Percentiles rank a stretch among this genome's conserved stretches.
Evolutionary conservation across 1,140 invertebrate species (phyloP).

Genomic region (Cryptotermes secundus): DNA sequence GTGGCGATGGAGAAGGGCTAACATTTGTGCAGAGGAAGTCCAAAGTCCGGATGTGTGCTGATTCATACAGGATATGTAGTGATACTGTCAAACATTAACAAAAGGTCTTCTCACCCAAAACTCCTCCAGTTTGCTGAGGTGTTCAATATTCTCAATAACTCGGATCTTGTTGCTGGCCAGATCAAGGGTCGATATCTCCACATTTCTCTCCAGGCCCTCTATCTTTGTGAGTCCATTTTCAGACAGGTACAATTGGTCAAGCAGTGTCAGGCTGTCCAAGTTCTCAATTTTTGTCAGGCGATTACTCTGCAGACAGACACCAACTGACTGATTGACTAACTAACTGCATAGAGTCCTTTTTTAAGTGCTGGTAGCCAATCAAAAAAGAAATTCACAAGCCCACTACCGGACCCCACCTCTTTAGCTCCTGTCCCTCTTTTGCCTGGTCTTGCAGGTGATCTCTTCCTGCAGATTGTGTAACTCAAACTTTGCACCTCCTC

Average conservation of each 20-base stretch:
- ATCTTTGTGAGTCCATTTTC: slow-evolving; percentile 87
- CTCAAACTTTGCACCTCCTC: too few relatives aligned
- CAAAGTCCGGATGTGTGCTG: background rate
- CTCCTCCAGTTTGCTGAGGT: slow-evolving; percentile 79
- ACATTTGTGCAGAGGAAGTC: background rate
- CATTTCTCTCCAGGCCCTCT: slow-evolving; percentile 70
- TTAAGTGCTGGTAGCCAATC: too few relatives aligned
- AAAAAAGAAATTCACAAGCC: too few relatives aligned
- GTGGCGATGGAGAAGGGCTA: background rate
- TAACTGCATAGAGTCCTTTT: too few relatives aligned
- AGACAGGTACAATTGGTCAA: slow-evolving; percentile 91
- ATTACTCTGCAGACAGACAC: slow-evolving; percentile 64
- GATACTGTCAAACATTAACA: slow-evolving; percentile 28
- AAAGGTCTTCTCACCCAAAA: slow-evolving; percentile 76
- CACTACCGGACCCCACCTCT: too few relatives aligned
- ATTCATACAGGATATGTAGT: background rate
- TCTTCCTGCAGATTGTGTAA: too few relatives aligned
- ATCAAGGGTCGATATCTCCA: slow-evolving; percentile 82
- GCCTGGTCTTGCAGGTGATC: too few relatives aligned
- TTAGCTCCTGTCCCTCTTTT: too few relatives aligned
- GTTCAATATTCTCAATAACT: slow-evolving; percentile 74
- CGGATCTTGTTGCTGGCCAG: slow-evolving; percentile 86
- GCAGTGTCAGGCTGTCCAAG: slow-evolving; percentile 66
- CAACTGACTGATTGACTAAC: too few relatives aligned
- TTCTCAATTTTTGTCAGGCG: slow-evolving; percentile 87